These are phyloP conservation scores for Ctenosaura bakeri DNA, from an alignment of 2,797 vertebrate species.

Conservation along the genomic window DNA sequence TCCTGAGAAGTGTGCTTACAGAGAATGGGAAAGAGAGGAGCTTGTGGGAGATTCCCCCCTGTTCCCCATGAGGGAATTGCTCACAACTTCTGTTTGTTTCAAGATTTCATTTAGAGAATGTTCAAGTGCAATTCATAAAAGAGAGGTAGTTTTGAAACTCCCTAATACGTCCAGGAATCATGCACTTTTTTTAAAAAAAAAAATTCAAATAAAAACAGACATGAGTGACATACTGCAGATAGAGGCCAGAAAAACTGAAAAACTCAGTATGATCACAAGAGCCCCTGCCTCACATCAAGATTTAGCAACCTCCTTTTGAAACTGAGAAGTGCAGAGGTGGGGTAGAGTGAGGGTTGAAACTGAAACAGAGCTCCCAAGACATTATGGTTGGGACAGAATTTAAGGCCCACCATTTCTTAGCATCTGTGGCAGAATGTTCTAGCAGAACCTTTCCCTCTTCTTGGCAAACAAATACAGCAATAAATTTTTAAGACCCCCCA, in stretches of 20 bases:
- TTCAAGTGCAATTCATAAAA: neutral
- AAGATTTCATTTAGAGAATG: slow-evolving; percentile 29
- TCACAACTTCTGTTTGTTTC: slow-evolving; percentile 20
- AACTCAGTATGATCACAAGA: neutral
- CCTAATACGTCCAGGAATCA: neutral
- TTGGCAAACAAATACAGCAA: neutral
- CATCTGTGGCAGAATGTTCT: neutral
- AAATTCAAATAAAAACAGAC: neutral
- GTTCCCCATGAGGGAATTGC: neutral
- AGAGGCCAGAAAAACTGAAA: neutral
- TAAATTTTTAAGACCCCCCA: neutral
- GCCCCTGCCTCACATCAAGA: neutral
- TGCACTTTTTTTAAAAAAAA: neutral
- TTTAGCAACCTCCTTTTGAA: neutral
- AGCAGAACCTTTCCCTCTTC: neutral
- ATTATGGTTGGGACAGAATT: neutral
- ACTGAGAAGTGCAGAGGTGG: too few species aligned
- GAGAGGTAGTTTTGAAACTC: neutral
- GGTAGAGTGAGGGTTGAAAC: neutral
- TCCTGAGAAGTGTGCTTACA: neutral
- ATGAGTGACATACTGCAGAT: neutral
- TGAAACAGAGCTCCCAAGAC: neutral
- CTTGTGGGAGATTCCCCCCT: neutral
- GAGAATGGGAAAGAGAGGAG: rapidly evolving
- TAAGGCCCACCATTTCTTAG: neutral